Conservation (phyloP, 2,888 invertebrate species). For the Pachymerium ferrugineum region DNA sequence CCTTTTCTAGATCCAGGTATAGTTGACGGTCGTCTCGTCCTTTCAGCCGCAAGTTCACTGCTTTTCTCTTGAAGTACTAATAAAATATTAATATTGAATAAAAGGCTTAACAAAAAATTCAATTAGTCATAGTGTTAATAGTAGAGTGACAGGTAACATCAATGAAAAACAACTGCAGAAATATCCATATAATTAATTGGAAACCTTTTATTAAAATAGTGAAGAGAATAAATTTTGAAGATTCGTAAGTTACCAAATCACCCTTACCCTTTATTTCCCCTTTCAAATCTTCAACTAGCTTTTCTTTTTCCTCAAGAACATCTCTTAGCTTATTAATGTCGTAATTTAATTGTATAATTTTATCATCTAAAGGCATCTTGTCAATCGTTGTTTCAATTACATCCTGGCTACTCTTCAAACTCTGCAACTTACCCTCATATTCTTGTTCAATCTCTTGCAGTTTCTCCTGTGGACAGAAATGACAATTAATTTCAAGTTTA, state of each 20-base stretch:
- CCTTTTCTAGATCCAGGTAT: slow-evolving; percentile 28
- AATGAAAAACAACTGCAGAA: too few relatives aligned
- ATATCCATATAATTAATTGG: too few relatives aligned
- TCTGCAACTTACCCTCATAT: not conserved
- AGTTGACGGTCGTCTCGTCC: not conserved
- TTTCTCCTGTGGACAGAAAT: slow-evolving; percentile 22
- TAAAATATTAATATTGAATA: not conserved
- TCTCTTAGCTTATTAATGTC: not conserved
- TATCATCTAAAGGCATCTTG: too few relatives aligned
- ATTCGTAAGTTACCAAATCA: not conserved
- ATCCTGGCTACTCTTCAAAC: not conserved
- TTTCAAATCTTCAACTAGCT: slow-evolving; percentile 6
- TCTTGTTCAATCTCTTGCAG: not conserved
- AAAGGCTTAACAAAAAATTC: too few relatives aligned
- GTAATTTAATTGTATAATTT: not conserved
- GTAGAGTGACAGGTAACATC: too few relatives aligned
- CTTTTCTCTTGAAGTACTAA: slow-evolving; percentile 28
- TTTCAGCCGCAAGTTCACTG: slow-evolving; percentile 16
- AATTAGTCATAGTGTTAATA: too few relatives aligned
- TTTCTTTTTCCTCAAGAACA: not conserved
- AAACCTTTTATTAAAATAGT: too few relatives aligned
- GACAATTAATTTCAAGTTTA: not conserved
- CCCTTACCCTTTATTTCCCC: slow-evolving; percentile 19
- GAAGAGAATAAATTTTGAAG: too few relatives aligned
- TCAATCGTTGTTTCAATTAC: too few relatives aligned